Base-by-base conservation (phyloP, 1,140 invertebrate species). In the Pseudomyrmex cubaensis region DNA sequence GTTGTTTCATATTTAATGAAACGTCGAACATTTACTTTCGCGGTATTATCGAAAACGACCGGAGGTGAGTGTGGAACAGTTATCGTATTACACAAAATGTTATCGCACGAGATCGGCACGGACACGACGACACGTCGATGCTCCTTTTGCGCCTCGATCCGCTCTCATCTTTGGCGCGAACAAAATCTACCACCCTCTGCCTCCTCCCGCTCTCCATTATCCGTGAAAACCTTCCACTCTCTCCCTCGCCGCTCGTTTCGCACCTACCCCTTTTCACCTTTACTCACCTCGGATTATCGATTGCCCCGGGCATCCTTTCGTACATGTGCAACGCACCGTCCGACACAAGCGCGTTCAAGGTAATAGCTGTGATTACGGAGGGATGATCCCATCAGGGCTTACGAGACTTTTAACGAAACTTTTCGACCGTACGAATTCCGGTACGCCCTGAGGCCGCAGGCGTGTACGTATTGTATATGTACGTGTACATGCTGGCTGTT, bases 191-290 rank as follows among this genome's bases (percentile, higher is more conserved):
- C 84, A 72, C 64, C 77, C 85, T 35, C 35, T 35, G 4, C 5
- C 35, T 35, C 35, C 35, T 35, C 35, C 35, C 5, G 4, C 35
- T 35, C 35, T 35, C 78, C 84, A 89, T 87, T 89, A 89, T 89
- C 85, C 74, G 61, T 77, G 87, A 89, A 89, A 89, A 89, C 74
- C 83, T 85, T 88, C 74, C 85, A 52, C 82, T 82, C 85, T 82
- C 85, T 56, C 85, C 82, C 87, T 86, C 80, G n/a, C 66, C 84
- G 52, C 73, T 84, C 78, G 75, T 82, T 90, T 90, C 89, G 64
- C 89, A 84, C 89, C 84, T 89, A 87, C 88, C 89, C 86, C 84
- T 89, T 80, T 86, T 86, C 85, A 84, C 87, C 87, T 89, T 89
- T 89, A 86, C 84, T 84, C 80, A 66, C 80, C 75, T 84, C 87